Conservation (phyloP, 2,797 vertebrate genomes). For the Eremophila alpestris region DNA sequence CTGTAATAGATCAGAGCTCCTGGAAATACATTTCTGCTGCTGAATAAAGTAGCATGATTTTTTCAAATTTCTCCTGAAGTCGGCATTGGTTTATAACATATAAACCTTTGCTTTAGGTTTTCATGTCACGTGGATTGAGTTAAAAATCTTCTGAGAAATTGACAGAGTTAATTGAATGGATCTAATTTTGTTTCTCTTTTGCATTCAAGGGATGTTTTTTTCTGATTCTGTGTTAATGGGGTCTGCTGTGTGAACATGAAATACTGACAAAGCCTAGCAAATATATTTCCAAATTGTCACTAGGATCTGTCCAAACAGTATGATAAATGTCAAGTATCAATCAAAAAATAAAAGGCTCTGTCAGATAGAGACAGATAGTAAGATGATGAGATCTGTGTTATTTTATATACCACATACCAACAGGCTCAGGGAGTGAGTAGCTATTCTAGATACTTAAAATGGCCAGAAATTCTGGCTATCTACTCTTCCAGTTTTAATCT, state of each 20-base stretch:
- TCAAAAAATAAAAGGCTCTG: slow-evolving; percentile 19
- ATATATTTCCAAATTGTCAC: slow-evolving; percentile 11
- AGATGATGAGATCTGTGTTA: not conserved
- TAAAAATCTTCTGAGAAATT: slow-evolving; percentile 14
- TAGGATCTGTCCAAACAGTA: not conserved
- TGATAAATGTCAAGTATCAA: slow-evolving; percentile 37
- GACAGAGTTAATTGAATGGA: slow-evolving; percentile 33
- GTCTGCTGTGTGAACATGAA: not conserved
- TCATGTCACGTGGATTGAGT: not conserved
- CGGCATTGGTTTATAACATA: not conserved
- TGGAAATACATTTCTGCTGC: not conserved
- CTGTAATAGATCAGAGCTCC: not conserved
- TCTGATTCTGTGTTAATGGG: not conserved
- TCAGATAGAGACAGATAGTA: not conserved
- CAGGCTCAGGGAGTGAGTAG: not conserved
- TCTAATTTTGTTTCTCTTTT: not conserved
- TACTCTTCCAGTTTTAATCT: not conserved
- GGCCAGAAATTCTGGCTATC: not conserved
- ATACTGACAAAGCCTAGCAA: slow-evolving; percentile 26
- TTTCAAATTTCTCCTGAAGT: not conserved
- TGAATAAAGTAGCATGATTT: not conserved
- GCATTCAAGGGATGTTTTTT: not conserved
- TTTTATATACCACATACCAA: not conserved
- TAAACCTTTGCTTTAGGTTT: not conserved
- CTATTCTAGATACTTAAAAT: not conserved